Conservation (phyloP, 2,888 invertebrate species). For the Hirtodrosophila alboralis region DNA sequence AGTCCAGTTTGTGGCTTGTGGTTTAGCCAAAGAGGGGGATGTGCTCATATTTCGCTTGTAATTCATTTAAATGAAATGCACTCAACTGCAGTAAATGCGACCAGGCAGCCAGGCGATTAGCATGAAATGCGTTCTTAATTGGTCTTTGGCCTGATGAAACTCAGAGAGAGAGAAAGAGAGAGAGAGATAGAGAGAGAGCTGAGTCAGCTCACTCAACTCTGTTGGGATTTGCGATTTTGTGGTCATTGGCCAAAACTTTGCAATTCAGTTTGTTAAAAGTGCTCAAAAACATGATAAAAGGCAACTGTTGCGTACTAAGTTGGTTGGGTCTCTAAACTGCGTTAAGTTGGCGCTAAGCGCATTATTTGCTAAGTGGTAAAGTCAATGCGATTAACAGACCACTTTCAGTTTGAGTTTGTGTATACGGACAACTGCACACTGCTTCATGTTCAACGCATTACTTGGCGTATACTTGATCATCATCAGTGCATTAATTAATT, state of each 20-base stretch:
- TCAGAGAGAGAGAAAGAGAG: too few relatives aligned
- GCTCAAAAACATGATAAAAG: constrained; percentile 8
- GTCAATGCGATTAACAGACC: constrained; percentile 47
- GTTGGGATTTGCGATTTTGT: constrained; percentile 55
- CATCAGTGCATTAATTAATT: constrained; percentile 80
- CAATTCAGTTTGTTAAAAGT: constrained; percentile 39
- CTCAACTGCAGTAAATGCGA: constrained; percentile 68
- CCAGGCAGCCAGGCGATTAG: constrained; percentile 49
- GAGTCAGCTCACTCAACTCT: constrained; percentile 27
- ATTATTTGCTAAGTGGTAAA: constrained; percentile 48
- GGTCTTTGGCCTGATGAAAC: constrained; percentile 59
- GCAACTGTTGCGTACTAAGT: constrained; percentile 16
- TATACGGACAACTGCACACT: background rate
- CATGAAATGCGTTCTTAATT: constrained; percentile 71
- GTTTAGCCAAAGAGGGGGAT: constrained; percentile 18
- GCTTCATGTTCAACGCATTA: constrained; percentile 12
- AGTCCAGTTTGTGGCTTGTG: background rate
- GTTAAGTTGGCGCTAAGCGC: constrained; percentile 42
- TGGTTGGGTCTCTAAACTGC: constrained; percentile 10
- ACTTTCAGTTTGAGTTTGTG: constrained; percentile 19
- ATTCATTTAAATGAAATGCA: constrained; percentile 79
- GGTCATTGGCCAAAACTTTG: constrained; percentile 61
- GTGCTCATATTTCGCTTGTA: constrained; percentile 74
- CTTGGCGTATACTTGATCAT: constrained; percentile 53
- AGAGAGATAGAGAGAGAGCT: too few relatives aligned